Base-by-base conservation (phyloP, 2,888 invertebrate genomes). In the Callinectes sapidus region DNA sequence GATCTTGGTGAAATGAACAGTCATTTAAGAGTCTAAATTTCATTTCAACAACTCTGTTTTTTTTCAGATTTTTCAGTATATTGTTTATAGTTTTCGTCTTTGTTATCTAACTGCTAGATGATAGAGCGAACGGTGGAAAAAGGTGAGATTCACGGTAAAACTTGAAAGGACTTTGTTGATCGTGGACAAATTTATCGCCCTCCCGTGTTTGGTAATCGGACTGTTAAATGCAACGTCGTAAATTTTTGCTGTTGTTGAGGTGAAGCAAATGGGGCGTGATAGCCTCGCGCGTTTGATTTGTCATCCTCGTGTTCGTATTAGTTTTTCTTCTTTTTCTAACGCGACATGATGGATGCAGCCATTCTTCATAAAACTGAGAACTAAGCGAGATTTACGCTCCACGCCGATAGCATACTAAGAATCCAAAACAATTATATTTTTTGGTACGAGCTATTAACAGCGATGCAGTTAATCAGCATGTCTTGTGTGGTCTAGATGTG, bases 211-310 rank as follows among this genome's bases (percentile, higher is more conserved):
- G 35, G 81, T 81, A 81, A 81, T 81, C 81, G 81, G 16, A 81
- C 81, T 81, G 81, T 81, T 81, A 81, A 35, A 81, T 35, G 81
- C 81, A 81, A 35, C 32, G 35, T 35, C 18, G 35, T 81, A 81
- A 81, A 81, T 81, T 35, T 81, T 81, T 14, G 35, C 2, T 81
- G 81, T 35, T 35, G 16, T 81, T 81, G 35, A 81, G 81, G 35
- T 18, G 81, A 81, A 81, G 81, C 81, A 81, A 81, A 81, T 81
- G 35, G 81, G 81, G 81, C 35, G 81, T 81, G 35, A 81, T 32
- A 81, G 81, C n/a, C 81, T 81, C 35, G 16, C 35, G 81, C 81
- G 13, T 81, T 81, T 81, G 81, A 81, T 81, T 81, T 81, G 35
- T 81, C 35, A 16, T 35, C 81, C 16, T 35, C 81, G 81, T 81